These are phyloP conservation scores for Cichlasoma orientale DNA, from an alignment of 2,797 vertebrate genomes.

Conservation along the genomic window DNA sequence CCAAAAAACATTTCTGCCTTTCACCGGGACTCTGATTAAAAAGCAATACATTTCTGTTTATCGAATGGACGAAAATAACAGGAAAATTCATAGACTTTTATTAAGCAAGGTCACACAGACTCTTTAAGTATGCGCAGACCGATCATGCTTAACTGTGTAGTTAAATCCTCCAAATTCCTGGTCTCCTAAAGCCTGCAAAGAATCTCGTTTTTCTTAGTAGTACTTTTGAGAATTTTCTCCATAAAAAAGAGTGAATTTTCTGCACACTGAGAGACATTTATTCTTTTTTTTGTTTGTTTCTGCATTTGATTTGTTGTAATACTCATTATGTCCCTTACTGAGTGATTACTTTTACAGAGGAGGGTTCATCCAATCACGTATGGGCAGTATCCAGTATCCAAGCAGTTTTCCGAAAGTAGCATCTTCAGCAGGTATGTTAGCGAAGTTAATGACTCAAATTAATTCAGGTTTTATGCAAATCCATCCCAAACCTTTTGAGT, in stretches of 20 bases:
- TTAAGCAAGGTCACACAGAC: neutral
- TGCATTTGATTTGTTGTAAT: neutral
- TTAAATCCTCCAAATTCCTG: neutral
- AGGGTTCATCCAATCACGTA: neutral
- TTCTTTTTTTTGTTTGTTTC: neutral
- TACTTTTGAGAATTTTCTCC: neutral
- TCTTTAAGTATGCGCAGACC: neutral
- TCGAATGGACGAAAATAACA: neutral
- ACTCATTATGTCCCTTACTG: neutral
- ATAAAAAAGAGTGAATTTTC: neutral
- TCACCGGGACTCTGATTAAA: neutral
- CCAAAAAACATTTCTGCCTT: neutral
- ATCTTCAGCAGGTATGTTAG: neutral
- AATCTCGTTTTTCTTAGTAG: neutral
- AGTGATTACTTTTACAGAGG: neutral
- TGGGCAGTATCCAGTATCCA: too few relatives aligned
- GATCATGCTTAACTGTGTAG: neutral
- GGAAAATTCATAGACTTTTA: neutral
- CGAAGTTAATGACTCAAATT: neutral
- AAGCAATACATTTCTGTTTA: neutral
- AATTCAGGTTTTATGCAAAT: neutral
- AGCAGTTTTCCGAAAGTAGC: too few relatives aligned
- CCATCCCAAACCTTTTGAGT: neutral
- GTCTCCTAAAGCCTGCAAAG: neutral
- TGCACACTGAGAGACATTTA: fast-evolving